These are phyloP conservation scores for Cossypha niveicapilla DNA, from an alignment of 2,797 vertebrate genomes.

Conservation along the genomic window DNA sequence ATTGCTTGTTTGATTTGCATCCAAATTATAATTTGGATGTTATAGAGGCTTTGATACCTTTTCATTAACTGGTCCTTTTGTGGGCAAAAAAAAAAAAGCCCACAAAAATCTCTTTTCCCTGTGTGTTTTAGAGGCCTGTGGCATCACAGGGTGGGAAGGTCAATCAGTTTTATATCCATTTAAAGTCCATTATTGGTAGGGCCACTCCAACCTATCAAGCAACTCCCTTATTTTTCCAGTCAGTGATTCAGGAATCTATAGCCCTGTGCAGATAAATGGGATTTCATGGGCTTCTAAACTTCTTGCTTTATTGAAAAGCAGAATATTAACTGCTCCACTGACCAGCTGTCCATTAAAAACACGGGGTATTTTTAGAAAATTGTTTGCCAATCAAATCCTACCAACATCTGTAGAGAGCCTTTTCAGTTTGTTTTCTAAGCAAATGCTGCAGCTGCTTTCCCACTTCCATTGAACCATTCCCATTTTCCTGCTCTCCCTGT, in stretches of 20 bases:
- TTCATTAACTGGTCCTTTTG: conserved; percentile 17
- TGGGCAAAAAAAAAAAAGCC: too few species aligned
- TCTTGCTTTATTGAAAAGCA: conserved; percentile 70
- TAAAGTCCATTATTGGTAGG: conserved; percentile 20
- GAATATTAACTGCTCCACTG: conserved; percentile 66
- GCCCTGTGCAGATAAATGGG: conserved; percentile 57
- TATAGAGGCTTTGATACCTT: conserved; percentile 50
- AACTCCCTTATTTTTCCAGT: conserved; percentile 60
- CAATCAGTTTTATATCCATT: conserved; percentile 32
- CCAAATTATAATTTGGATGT: conserved; percentile 54
- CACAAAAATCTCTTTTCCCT: not conserved
- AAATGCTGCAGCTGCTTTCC: not conserved
- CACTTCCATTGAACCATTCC: conserved; percentile 3
- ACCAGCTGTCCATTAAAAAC: conserved; percentile 59
- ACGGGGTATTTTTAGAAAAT: conserved; percentile 59
- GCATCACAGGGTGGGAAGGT: conserved; percentile 34
- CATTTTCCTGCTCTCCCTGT: conserved; percentile 28
- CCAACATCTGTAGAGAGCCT: conserved; percentile 26
- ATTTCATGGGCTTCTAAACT: conserved; percentile 65
- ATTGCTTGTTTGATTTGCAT: conserved; percentile 65
- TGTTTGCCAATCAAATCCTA: conserved; percentile 50
- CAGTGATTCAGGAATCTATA: conserved; percentile 47
- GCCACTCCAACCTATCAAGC: conserved; percentile 31
- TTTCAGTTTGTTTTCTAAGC: conserved; percentile 13
- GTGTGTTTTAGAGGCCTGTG: not conserved